These are phyloP conservation scores for Discoglossus pictus DNA, from an alignment of 2,797 vertebrate species.

Conservation along the genomic window DNA sequence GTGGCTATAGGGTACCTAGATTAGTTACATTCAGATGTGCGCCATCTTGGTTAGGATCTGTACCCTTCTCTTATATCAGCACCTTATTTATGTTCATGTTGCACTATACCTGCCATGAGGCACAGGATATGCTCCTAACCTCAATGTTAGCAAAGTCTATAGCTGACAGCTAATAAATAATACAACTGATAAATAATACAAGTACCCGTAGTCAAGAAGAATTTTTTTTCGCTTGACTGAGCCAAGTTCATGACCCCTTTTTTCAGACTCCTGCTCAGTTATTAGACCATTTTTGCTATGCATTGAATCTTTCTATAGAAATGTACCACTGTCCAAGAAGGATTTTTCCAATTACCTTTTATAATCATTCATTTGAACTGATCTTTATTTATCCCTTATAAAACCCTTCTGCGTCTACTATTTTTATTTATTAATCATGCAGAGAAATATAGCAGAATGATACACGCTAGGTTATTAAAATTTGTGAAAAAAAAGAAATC, in stretches of 20 bases:
- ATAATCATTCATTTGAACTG: not conserved
- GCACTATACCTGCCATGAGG: too few relatives aligned
- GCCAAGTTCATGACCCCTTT: constrained; percentile 22
- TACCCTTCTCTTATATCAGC: too few relatives aligned
- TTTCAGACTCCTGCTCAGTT: constrained; percentile 31
- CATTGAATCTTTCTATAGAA: constrained; percentile 17
- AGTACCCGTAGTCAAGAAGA: constrained; percentile 7
- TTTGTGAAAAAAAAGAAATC: too few relatives aligned
- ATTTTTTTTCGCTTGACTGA: constrained; percentile 31
- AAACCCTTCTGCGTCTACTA: too few relatives aligned
- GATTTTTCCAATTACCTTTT: constrained; percentile 7
- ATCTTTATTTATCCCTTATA: not conserved
- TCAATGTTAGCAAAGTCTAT: not conserved
- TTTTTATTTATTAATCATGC: too few relatives aligned
- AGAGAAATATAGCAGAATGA: too few relatives aligned
- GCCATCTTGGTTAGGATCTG: too few relatives aligned
- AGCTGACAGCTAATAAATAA: constrained; percentile 17
- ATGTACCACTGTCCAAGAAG: constrained; percentile 12
- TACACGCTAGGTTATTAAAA: too few relatives aligned
- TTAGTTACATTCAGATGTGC: too few relatives aligned
- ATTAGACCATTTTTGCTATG: constrained; percentile 25
- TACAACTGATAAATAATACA: constrained; percentile 13
- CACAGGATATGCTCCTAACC: not conserved
- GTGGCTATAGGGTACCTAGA: too few relatives aligned
- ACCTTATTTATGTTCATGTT: too few relatives aligned